Evolutionary conservation across 2,797 vertebrate genomes (phyloP), one percentile per base, ranked within the genome.

Genomic region (Darevskia nairensis): DNA sequence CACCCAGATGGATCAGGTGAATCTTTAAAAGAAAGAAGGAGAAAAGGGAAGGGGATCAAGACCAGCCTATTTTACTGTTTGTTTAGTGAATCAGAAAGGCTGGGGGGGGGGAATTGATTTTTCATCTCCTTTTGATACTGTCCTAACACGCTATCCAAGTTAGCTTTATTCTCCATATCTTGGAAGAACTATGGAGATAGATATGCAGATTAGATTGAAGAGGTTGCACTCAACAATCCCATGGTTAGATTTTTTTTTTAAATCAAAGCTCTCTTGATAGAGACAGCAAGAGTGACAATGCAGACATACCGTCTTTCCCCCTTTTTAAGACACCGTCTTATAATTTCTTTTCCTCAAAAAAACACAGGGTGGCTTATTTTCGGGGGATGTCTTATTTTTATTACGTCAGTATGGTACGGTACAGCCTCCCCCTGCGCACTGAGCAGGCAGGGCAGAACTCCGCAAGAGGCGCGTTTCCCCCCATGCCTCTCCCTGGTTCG

Each of bases 41-140:
- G 15, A 84, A 32, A 27, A 27, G 39, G 61, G 29, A 44, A 82
- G 64, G 25, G 9, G 69, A 91, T 86, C 93, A 95, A 95, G 93
- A 94, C 93, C 89, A 90, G 91, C 90, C 87, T 88, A 86, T 92
- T 95, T 94, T 94, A 89, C 86, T 95, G 89, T 90, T 95, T 94
- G 90, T 93, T 92, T 96, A 95, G 95, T 93, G 95, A 96, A 95
- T 95, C 91, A 91, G 93, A 94, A 94, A 94, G 69, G 90, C 94
- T 94, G 96, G 96, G 94, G 94, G 93, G 94, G 94, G 90, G 90
- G 92, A 93, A 92, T 93, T 94, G 93, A 95, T 95, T 94, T 55
- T 96, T 94, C 94, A 96, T 95, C 92, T 95, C 92, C 92, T 89
- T 79, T 86, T 84, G 89, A 92, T 97, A 93, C 90, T 95, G 95